Conservation (phyloP, 2,113 vertebrate species). For the Platysteira castanea region DNA sequence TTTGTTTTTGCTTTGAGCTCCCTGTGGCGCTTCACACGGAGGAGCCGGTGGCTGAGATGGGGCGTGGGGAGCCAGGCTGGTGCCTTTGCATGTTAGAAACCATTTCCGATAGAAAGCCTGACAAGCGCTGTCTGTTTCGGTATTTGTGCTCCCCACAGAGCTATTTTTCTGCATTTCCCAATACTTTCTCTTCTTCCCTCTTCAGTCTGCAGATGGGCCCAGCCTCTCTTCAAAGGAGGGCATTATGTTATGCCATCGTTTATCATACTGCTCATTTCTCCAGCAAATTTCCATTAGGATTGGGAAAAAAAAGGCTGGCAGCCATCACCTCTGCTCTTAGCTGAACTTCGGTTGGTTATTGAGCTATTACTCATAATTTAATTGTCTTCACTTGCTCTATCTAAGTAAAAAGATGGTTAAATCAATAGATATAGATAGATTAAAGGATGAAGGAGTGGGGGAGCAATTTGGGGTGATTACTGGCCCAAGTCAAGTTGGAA, state of each 20-base stretch:
- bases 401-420: not conserved
- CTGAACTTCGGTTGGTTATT: constrained; percentile 1
- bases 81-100: not conserved
- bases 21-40: not conserved
- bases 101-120: not conserved
- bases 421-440: not conserved
- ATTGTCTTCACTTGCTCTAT: not conserved
- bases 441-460: not conserved
- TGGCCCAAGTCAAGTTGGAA: not conserved
- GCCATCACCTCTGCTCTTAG: not conserved
- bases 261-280: not conserved
- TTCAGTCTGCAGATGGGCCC: not conserved
- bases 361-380: not conserved
- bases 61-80: not conserved
- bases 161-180: constrained; percentile 39
- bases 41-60: not conserved
- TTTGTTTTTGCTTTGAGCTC: not conserved
- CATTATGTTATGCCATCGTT: not conserved
- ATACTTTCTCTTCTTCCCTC: constrained; percentile 35
- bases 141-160: constrained; percentile 8
- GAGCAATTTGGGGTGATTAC: not conserved
- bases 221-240: not conserved
- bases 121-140: not conserved
- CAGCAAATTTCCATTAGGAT: not conserved
- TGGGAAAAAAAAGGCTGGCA: not conserved